phyloP scores from a whole-genome alignment of 1,140 invertebrate genomes.

The Patella vulgata region DNA sequence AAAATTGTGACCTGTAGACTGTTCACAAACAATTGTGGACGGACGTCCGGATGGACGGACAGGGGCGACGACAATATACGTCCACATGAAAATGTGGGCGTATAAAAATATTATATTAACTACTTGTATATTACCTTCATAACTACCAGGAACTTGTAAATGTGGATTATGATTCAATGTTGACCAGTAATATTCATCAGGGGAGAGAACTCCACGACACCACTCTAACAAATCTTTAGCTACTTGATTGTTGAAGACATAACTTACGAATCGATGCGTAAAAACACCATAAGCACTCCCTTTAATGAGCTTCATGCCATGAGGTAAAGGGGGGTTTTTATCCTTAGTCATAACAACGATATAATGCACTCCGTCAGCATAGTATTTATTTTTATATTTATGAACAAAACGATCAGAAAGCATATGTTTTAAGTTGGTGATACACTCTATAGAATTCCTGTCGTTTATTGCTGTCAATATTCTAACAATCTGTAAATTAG shows the following conservation, averaged over 20 bases:
- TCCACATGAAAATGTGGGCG: too few species aligned
- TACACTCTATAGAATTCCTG: constrained; percentile 46
- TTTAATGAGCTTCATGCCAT: constrained; percentile 51
- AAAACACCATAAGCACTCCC: constrained; percentile 58
- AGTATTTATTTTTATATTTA: constrained; percentile 15
- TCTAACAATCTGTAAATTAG: constrained; percentile 56
- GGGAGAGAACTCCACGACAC: constrained; percentile 36
- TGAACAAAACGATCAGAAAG: constrained; percentile 14
- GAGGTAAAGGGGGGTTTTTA: constrained; percentile 35
- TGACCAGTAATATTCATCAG: too few species aligned
- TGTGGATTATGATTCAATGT: too few species aligned
- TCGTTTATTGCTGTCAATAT: constrained; percentile 52
- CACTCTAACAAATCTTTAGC: constrained; percentile 50
- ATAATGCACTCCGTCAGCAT: constrained; percentile 1
- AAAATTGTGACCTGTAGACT: too few species aligned
- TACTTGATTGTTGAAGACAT: constrained; percentile 36
- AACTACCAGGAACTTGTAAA: constrained; percentile 45
- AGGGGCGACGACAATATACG: too few species aligned
- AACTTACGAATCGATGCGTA: constrained; percentile 53
- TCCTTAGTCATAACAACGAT: constrained; percentile 24
- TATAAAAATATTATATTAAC: too few species aligned
- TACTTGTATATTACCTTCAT: constrained; percentile 50
- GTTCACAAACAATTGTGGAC: too few species aligned
- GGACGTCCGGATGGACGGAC: too few species aligned
- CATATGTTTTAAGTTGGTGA: too few species aligned